phyloP scores from a whole-genome alignment of 1,140 invertebrate species.

The Drusus annulatus region DNA sequence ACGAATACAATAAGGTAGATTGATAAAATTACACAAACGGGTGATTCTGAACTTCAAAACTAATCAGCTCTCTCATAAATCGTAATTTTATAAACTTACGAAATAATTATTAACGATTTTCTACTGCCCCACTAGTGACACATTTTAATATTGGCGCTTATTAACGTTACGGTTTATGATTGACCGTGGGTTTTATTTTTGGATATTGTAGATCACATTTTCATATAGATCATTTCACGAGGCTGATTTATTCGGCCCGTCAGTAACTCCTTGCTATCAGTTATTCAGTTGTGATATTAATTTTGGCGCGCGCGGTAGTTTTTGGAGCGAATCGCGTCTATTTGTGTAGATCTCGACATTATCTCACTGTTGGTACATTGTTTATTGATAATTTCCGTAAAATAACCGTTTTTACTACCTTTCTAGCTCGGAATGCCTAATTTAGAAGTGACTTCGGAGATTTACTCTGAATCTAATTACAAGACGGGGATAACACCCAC shows the following conservation, averaged over 20 bases:
- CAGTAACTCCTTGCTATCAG: neutral
- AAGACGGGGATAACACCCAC: conserved; percentile 64
- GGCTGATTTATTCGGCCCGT: neutral
- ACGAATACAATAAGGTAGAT: no score
- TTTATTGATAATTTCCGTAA: no score
- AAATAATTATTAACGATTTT: no score
- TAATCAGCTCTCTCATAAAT: neutral
- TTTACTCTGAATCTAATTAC: conserved; percentile 69
- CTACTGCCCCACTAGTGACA: neutral
- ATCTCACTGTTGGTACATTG: no score
- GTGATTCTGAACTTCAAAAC: neutral
- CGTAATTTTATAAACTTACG: no score
- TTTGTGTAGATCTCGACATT: no score
- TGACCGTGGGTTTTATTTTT: conserved; percentile 46
- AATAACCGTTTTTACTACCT: neutral
- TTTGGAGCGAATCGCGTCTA: no score
- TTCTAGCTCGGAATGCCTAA: conserved; percentile 65
- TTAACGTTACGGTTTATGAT: conserved; percentile 23
- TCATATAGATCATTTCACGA: neutral
- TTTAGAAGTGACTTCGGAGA: conserved; percentile 68
- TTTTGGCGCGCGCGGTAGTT: no score
- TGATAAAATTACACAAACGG: no score
- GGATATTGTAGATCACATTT: conserved; percentile 24
- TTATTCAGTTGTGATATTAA: neutral
- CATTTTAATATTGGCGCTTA: conserved; percentile 33